These are phyloP conservation scores for Folsomia candida DNA, from an alignment of 2,888 invertebrate genomes.

Conservation along the genomic window DNA sequence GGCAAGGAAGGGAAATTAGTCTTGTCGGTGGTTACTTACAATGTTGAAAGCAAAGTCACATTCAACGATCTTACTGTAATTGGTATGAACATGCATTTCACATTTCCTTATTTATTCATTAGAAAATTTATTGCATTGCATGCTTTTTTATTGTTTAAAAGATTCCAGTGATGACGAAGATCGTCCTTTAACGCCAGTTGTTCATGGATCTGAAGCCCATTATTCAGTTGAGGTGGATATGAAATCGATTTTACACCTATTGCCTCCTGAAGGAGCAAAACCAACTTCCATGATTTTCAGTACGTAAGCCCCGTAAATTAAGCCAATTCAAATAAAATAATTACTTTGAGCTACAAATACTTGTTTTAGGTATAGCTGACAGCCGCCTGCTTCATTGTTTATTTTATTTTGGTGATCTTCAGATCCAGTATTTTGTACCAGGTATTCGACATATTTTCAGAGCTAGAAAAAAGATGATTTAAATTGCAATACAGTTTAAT, in stretches of 20 bases:
- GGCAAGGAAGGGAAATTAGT: constrained; percentile 69
- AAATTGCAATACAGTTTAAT: too few species aligned
- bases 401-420: constrained; percentile 38
- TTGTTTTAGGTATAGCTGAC: constrained; percentile 29
- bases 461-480: too few species aligned
- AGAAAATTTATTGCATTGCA: neutral
- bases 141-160: too few species aligned
- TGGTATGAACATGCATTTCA: neutral
- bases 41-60: constrained; percentile 76
- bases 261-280: constrained; percentile 34
- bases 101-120: neutral
- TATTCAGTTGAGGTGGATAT: constrained; percentile 37
- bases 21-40: constrained; percentile 74
- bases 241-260: constrained; percentile 33
- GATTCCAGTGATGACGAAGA: neutral
- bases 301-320: constrained; percentile 5
- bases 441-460: too few species aligned
- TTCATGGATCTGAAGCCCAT: neutral
- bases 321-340: neutral
- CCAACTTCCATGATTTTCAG: constrained; percentile 35
- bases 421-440: constrained; percentile 40
- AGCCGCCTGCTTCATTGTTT: constrained; percentile 32
- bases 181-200: neutral
- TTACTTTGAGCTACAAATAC: neutral
- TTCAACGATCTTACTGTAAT: constrained; percentile 64